These are phyloP conservation scores for Altica lythri DNA, from an alignment of 2,888 invertebrate species.

Conservation along the genomic window DNA sequence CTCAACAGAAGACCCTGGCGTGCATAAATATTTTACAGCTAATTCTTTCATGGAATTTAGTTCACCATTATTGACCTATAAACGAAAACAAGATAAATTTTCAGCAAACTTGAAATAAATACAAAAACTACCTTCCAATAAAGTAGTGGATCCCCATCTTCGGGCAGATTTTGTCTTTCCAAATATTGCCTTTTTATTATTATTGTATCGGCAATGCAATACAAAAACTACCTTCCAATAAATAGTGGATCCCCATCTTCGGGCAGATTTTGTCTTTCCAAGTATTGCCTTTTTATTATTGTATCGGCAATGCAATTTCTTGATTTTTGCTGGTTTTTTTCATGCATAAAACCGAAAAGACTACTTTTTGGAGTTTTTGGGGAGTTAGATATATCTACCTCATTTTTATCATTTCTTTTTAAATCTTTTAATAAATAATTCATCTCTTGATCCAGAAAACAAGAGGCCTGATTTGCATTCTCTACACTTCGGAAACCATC, in stretches of 20 bases:
- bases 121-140: not conserved
- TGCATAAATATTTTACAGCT: not conserved
- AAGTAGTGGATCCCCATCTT: not conserved
- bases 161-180: not conserved
- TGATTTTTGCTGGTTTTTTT: too few species aligned
- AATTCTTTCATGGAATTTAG: not conserved
- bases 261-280: not conserved
- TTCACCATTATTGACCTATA: not conserved
- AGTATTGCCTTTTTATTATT: not conserved
- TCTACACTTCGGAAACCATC: not conserved
- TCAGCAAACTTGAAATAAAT: not conserved
- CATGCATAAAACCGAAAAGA: not conserved
- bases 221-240: not conserved
- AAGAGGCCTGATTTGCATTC: not conserved
- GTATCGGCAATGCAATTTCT: not conserved
- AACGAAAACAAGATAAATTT: not conserved
- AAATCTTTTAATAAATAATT: not conserved
- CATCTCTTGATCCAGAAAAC: too few species aligned
- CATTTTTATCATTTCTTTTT: not conserved
- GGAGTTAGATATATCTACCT: too few species aligned
- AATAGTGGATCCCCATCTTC: not conserved
- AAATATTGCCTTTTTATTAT: not conserved
- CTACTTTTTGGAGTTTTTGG: not conserved
- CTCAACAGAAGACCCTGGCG: not conserved
- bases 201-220: not conserved